A percentile compares a stretch with the other conserved stretches of the same genome.
phyloP scores from a whole-genome alignment of 1,140 invertebrate genomes.

The Drosophila mauritiana region DNA sequence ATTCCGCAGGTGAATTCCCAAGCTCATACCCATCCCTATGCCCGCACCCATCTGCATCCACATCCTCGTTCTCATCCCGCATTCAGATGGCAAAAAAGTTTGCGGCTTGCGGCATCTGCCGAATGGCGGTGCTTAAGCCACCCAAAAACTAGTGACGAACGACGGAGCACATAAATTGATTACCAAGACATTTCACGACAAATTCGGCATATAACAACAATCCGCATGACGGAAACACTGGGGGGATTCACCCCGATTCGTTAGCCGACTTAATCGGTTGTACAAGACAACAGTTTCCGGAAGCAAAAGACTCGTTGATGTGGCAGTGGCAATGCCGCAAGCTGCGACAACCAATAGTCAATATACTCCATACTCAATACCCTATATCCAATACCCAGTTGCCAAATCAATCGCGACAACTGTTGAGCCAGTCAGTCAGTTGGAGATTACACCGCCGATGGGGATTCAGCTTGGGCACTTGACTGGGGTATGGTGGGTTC shows the following conservation, averaged over 20 bases:
- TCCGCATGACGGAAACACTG: not conserved
- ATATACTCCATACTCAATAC: not conserved
- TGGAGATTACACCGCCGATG: slow-evolving; percentile 6
- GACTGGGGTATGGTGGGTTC: not conserved
- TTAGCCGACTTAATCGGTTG: not conserved
- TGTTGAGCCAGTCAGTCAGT: slow-evolving; percentile 7
- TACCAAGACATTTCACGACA: slow-evolving; percentile 74
- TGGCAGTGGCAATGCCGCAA: slow-evolving; percentile 10
- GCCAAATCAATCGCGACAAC: slow-evolving; percentile 45
- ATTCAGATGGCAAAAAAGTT: slow-evolving; percentile 15
- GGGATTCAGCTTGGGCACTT: not conserved
- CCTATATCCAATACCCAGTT: not conserved
- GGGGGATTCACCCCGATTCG: not conserved
- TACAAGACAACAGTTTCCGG: slow-evolving; percentile 49
- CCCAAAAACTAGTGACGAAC: slow-evolving; percentile 46
- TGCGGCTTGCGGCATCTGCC: slow-evolving; percentile 32
- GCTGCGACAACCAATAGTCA: slow-evolving; percentile 1
- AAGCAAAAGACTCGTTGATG: slow-evolving; percentile 40
- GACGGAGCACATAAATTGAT: slow-evolving; percentile 71
- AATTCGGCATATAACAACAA: slow-evolving; percentile 73
- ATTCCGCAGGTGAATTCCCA: slow-evolving; percentile 60
- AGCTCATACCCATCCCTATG: not conserved
- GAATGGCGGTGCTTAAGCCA: slow-evolving; percentile 32
- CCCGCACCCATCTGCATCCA: not conserved
- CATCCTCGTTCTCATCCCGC: not conserved